Base-by-base conservation (phyloP, 2,113 vertebrate genomes). In the Gasterosteus nipponicus region DNA sequence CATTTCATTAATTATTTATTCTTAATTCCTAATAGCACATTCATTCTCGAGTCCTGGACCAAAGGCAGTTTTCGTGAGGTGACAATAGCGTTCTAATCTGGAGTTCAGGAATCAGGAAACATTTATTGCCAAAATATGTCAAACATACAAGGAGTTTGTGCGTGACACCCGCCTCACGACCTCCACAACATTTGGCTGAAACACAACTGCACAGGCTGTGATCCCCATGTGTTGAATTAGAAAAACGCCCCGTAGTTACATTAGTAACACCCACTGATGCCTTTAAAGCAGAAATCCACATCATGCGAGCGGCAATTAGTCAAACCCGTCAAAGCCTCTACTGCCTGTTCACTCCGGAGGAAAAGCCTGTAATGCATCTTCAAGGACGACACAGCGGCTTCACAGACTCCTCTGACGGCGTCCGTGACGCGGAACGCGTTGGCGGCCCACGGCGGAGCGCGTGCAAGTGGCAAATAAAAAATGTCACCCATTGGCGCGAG, bases 361-460 rank as follows among this genome's bases (percentile, higher is more conserved):
- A 65, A 56, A 64, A 57, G 41, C 59, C 35, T 11, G 62, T 46
- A 74, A 77, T 72, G 42, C 46, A 63, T 66, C 33, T 63, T 70
- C 57, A 71, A 78, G 67, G 68, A 64, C 67, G 69, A 75, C 73
- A 69, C 73, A 26, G 35, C 33, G 3, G 62, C 75, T 84, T 57
- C 73, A 73, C 68, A 62, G 68, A 31, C 51, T 66, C 58, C n/a
- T 81, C 49, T 75, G 73, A 73, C 54, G 26, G 14, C 33, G 19
- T 31, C 75, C 81, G 76, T 64, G 65, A 82, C 69, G 67, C 65
- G 47, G 69, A 83, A 75, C 19, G 78, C 78, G 71, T 56, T 73
- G 71, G 78, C 75, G 80, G 29, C 18, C 44, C 33, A 42, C 63
- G 35, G 68, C 49, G 18, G 49, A 53, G 51, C 49, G 59, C 46